These are phyloP conservation scores for Elanoides forficatus DNA, from an alignment of 2,113 vertebrate species.

Conservation along the genomic window DNA sequence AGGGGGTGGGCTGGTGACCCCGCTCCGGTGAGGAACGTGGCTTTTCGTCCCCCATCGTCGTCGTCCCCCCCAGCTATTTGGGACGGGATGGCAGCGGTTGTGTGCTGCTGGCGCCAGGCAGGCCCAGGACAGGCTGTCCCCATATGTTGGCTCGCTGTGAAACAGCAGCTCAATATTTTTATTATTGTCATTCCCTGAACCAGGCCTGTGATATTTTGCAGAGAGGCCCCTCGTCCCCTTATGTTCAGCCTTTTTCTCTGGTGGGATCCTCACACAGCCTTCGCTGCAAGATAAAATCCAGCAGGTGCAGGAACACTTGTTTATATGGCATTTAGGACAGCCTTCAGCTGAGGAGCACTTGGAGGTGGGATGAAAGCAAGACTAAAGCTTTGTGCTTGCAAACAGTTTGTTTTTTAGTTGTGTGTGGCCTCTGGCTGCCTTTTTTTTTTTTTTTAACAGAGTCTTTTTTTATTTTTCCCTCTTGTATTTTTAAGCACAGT, in stretches of 20 bases:
- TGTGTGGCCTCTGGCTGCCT: neutral
- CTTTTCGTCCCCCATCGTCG: too few relatives aligned
- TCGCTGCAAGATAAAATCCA: neutral
- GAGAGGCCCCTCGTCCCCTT: neutral
- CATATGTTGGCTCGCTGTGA: too few relatives aligned
- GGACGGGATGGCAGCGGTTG: too few relatives aligned
- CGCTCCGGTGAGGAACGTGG: too few relatives aligned
- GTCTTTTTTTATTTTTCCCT: neutral
- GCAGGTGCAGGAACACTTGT: constrained; percentile 4
- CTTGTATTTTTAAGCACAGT: neutral
- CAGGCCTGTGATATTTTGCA: too few relatives aligned
- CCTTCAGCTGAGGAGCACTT: neutral
- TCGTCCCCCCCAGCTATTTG: too few relatives aligned
- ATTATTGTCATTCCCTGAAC: too few relatives aligned
- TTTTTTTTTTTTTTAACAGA: neutral
- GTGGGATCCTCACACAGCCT: neutral
- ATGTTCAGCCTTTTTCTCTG: neutral
- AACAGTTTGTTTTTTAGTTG: neutral
- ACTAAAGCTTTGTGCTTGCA: neutral
- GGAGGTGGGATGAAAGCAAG: neutral
- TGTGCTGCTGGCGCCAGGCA: too few relatives aligned
- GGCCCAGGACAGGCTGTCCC: too few relatives aligned
- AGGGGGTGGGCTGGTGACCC: too few relatives aligned
- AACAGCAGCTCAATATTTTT: too few relatives aligned
- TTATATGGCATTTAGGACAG: neutral